Evolutionary conservation across 2,797 vertebrate genomes (phyloP), one percentile per base, ranked within the genome.

Genomic region (Botia almorhae): DNA sequence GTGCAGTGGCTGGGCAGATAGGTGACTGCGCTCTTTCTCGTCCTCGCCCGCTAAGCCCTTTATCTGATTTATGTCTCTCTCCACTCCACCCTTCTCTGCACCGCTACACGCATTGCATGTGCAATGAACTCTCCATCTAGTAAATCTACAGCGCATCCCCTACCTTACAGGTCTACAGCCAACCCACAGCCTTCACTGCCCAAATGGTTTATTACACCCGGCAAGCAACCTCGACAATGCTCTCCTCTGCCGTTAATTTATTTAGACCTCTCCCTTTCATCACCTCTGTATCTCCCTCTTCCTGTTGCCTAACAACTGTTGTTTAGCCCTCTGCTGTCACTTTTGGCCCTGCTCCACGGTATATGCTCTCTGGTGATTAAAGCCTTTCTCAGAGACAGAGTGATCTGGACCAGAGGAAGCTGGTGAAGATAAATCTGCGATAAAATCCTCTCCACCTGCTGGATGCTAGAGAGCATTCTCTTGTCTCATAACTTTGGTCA

Each of bases 71-170:
- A 86, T 83, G 56, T 67, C 3, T 69, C 68, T 78, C 72, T 76
- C 69, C 68, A 61, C 78, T 82, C 70, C 63, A 76, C 71, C 63
- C 48, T 53, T 80, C 64, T 80, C 69, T 50, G 81, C 84, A 82
- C 79, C 81, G 70, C 80, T 80, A 63, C 76, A 69, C 56, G 61
- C 55, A 23, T 82, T 73, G 82, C 82, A 82, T 84, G 82, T 75
- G 55, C n/a, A 46, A 87, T 85, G 80, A 71, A 84, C 70, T 82
- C n/a, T 1, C 13, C 69, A 16, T 79, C 77, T 71, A 76, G 86
- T 87, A 87, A 84, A 87, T 85, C 84, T 76, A 12, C 50, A 23
- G 46, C 11, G 56, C 68, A 70, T 81, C 76, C 53, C 63, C 76
- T 78, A 67, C 75, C 60, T 60, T 26, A 16, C 78, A 84, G 84